Percentiles rank a stretch among this genome's conserved stretches.
These are phyloP conservation scores for Spea bombifrons DNA, from an alignment of 2,113 vertebrate species.

Conservation along the genomic window DNA sequence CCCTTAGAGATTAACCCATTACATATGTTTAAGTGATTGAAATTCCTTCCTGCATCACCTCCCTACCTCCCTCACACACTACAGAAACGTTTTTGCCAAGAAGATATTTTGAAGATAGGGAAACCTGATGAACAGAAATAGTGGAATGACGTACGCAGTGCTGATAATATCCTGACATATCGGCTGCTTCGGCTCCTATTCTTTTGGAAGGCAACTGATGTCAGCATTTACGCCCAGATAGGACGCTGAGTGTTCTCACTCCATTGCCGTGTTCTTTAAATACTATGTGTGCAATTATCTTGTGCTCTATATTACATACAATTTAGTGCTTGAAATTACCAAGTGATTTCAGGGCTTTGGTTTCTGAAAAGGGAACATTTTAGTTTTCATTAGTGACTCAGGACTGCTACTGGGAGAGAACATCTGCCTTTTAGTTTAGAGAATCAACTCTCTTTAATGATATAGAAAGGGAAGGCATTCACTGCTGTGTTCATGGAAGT, in stretches of 20 bases:
- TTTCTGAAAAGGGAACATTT: constrained; percentile 4
- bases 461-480: too few relatives aligned
- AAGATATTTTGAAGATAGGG: constrained; percentile 43
- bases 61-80: constrained; percentile 5
- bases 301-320: background rate
- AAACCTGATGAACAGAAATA: constrained; percentile 41
- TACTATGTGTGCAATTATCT: constrained; percentile 11
- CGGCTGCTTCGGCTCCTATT: constrained; percentile 31
- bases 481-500: background rate
- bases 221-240: constrained; percentile 31
- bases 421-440: background rate
- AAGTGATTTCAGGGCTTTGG: constrained; percentile 27
- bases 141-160: constrained; percentile 15
- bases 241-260: background rate
- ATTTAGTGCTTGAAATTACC: constrained; percentile 15
- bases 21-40: background rate
- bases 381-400: constrained; percentile 7
- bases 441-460: too few relatives aligned
- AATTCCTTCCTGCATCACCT: constrained; percentile 26
- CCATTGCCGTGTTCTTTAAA: constrained; percentile 22
- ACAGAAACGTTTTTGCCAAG: constrained; percentile 38
- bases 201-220: constrained; percentile 31
- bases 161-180: constrained; percentile 35
- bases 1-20: background rate
- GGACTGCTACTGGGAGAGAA: background rate